Evolutionary conservation across 2,113 vertebrate species (phyloP).

Genomic region (Sorex fumeus): DNA sequence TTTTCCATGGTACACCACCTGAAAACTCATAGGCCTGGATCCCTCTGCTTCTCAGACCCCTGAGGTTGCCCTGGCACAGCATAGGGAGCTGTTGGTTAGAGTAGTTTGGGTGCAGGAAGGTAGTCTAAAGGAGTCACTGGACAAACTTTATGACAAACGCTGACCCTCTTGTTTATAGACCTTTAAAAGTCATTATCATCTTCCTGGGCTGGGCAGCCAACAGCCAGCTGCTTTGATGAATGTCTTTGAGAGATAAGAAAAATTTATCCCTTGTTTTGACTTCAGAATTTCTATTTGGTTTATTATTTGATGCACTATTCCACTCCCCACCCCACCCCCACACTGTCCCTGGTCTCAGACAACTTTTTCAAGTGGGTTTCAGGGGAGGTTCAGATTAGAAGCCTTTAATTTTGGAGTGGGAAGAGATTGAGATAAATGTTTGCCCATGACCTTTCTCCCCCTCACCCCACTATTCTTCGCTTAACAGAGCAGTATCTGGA

Average conservation of each 20-base stretch:
- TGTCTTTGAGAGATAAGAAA: constrained; percentile 79
- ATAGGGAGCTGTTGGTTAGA: not conserved
- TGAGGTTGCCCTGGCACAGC: not conserved
- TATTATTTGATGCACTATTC: constrained; percentile 70
- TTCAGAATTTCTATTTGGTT: constrained; percentile 79
- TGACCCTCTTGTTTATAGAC: constrained; percentile 75
- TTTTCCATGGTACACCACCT: not conserved
- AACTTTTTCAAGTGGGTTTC: constrained; percentile 65
- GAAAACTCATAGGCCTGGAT: not conserved
- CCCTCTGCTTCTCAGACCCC: not conserved
- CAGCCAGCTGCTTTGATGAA: constrained; percentile 75
- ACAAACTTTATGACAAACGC: constrained; percentile 74
- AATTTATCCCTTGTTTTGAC: constrained; percentile 83
- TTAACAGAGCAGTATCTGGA: not conserved
- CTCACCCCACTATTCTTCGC: not conserved
- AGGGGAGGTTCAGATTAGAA: constrained; percentile 63
- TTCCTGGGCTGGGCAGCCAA: constrained; percentile 76
- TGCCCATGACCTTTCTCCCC: not conserved
- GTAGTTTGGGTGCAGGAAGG: not conserved
- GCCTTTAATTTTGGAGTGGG: constrained; percentile 35
- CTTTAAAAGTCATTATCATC: constrained; percentile 74
- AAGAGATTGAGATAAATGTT: constrained; percentile 46
- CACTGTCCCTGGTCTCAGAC: constrained; percentile 58
- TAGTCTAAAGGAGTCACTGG: constrained; percentile 65
- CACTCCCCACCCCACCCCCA: constrained; percentile 43